Base-by-base conservation (phyloP, 2,888 invertebrate genomes). In the Athalia circularis region DNA sequence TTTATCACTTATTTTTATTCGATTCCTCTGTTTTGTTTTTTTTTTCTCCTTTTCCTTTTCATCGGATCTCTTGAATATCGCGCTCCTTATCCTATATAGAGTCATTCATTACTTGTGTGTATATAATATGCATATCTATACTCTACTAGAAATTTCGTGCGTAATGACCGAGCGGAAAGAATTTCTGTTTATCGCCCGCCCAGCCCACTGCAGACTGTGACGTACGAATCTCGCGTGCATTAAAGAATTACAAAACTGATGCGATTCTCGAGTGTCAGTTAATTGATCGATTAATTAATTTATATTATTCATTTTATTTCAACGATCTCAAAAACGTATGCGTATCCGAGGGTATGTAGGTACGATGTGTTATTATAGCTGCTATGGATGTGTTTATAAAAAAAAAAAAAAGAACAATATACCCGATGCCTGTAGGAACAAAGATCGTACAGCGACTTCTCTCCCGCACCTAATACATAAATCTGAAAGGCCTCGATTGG, bases 391-490 rank as follows among this genome's bases (percentile, higher is more conserved):
- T 64, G 43, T 3, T 45, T 9, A 43, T 6, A 29, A 29, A 29
- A 2, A 4, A 11, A 54, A 54, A 54, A 54, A n/a, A 11, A 54
- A 54, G 3, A n/a, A 54, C 3, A n/a, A n/a, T 54, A n/a, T 4
- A n/a, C 9, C 54, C 9, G 8, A 11, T 54, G 54, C n/a, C 9
- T 4, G 52, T 61, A 72, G 76, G 79, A 79, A 77, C 65, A 78
- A 78, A 79, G 79, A 79, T 76, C 11, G 8, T 47, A 43, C 79
- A n/a, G 77, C 47, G 72, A 45, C n/a, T 54, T 11, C 15, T 78
- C 80, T 75, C 79, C 82, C 80, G 79, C 81, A 82, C 84, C 83
- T 83, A 29, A 29, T 29, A 85, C 85, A 85, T 87, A 84, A 86
- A 86, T 86, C 84, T 84, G 84, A 82, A 72, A 72, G 77, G 57